Percentiles rank a stretch among this genome's conserved stretches.
Conservation (phyloP, 2,113 vertebrate species). For the Carassius auratus region DNA sequence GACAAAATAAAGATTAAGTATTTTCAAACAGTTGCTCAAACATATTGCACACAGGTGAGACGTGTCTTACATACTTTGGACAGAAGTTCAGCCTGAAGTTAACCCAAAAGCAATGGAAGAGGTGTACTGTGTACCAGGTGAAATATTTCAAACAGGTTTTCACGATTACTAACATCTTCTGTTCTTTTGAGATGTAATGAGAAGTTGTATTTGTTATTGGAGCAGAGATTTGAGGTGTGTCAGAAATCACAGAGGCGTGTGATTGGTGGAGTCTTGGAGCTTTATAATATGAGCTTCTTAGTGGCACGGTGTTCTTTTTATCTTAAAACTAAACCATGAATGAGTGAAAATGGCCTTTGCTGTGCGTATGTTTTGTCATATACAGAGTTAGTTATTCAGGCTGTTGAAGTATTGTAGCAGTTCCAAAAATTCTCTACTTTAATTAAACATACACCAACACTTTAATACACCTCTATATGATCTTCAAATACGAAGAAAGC, state of each 20-base stretch:
- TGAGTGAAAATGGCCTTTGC: not conserved
- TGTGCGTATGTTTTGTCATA: not conserved
- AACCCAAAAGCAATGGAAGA: conserved; percentile 81
- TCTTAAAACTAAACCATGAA: not conserved
- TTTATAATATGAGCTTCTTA: conserved; percentile 90
- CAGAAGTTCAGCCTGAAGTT: conserved; percentile 87
- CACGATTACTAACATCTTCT: not conserved
- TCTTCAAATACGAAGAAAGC: too few relatives aligned
- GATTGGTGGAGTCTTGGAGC: conserved; percentile 98
- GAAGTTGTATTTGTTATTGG: not conserved
- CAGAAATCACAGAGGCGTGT: conserved; percentile 86
- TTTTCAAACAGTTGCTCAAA: not conserved
- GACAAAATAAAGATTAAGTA: not conserved
- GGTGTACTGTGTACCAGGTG: conserved; percentile 96
- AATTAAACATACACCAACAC: not conserved
- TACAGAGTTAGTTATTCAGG: not conserved
- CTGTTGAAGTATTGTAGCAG: not conserved
- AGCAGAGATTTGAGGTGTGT: conserved; percentile 89
- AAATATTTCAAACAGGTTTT: conserved; percentile 20
- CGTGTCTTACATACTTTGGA: conserved; percentile 93
- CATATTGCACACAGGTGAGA: conserved; percentile 79
- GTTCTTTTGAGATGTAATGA: not conserved
- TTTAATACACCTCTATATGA: too few relatives aligned
- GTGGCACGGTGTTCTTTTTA: conserved; percentile 79
- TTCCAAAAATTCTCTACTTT: not conserved